Evolutionary conservation across 2,888 invertebrate species (phyloP), one percentile per base, ranked within the genome.

Genomic region (Polydrusus cervinus): DNA sequence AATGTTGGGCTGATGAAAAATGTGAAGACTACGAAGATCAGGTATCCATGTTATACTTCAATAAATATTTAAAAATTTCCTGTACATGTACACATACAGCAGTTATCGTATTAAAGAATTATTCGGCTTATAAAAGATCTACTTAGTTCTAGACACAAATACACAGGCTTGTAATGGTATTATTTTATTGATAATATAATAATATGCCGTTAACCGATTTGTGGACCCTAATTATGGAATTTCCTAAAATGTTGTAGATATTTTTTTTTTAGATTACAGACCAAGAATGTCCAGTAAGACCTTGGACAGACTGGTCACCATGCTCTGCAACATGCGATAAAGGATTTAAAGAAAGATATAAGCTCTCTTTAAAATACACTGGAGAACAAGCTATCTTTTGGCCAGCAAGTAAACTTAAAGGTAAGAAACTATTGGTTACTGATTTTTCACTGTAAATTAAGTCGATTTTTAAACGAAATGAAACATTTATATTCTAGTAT

Each of bases 261-360:
- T 40, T 8, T 40, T 6, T 40, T 6, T 40, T 25, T 25, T 62
- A 75, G 62, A 43, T 43, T 25, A 66, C 66, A 11, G 51, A 71
- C 11, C 60, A 60, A 30, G 81, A 82, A 40, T 96, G 96, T 83
- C 89, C 89, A 7, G 91, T 93, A 72, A 90, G 92, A 0, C 86
- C 89, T 3, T 96, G 96, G 96, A 93, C 94, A 60, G 89, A 90
- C 10, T 96, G 96, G 95, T 92, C 94, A 1, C 92, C 94, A 1
- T 96, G 96, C 85, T 91, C 93, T 13, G 91, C 92, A 30, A 90
- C 91, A 0, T 97, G 96, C 85, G 96, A 95, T 0, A 92, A 92
- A 79, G 96, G 95, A 0, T 89, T 89, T 20, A 89, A 91, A 74
- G 88, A 90, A 80, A 90, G 94, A 68, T 90, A 90, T 53, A 88